A percentile compares a stretch with the other conserved stretches of the same genome.
phyloP scores from a whole-genome alignment of 1,140 invertebrate genomes.

The Drosophila busckii region DNA sequence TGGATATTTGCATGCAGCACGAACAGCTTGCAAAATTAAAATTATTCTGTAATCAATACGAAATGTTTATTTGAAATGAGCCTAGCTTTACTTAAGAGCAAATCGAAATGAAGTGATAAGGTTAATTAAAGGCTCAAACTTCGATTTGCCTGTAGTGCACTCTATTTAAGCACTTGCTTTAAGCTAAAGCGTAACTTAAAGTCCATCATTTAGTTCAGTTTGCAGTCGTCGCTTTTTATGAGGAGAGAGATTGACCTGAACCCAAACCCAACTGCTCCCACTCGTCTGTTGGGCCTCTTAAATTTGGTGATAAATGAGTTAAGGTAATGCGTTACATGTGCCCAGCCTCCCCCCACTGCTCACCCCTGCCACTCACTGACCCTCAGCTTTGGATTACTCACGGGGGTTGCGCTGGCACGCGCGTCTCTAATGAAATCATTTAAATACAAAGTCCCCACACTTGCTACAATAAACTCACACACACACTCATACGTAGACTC shows the following conservation, averaged over 20 bases:
- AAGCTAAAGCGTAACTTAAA: too few relatives aligned
- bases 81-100: too few relatives aligned
- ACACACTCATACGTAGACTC: slow-evolving; percentile 6
- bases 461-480: slow-evolving; percentile 2
- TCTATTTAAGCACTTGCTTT: too few relatives aligned
- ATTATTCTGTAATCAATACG: too few relatives aligned
- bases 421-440: slow-evolving; percentile 69
- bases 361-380: slow-evolving; percentile 18
- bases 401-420: slow-evolving; percentile 54
- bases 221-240: too few relatives aligned
- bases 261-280: neutral
- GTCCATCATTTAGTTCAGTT: too few relatives aligned
- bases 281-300: slow-evolving; percentile 39
- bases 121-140: too few relatives aligned
- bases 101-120: too few relatives aligned
- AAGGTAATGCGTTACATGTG: slow-evolving; percentile 65
- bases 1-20: too few relatives aligned
- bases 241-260: neutral
- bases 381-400: slow-evolving; percentile 26
- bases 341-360: slow-evolving; percentile 27
- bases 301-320: slow-evolving; percentile 73
- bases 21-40: too few relatives aligned
- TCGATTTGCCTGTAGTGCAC: too few relatives aligned
- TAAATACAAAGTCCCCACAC: slow-evolving; percentile 63
- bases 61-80: too few relatives aligned